Conservation (phyloP, 2,113 vertebrate species). For the Saguinus midas region DNA sequence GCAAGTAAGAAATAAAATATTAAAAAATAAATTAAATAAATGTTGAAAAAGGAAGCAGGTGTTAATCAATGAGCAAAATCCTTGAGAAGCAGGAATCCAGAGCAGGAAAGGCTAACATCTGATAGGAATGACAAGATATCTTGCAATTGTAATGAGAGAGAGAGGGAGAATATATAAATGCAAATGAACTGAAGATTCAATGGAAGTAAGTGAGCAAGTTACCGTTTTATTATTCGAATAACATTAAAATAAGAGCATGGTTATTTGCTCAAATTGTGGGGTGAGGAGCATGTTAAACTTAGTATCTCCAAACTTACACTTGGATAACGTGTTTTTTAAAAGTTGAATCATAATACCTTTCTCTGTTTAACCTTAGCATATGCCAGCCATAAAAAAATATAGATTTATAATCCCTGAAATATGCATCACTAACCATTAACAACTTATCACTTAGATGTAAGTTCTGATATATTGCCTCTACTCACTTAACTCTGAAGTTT, state of each 20-base stretch:
- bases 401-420: constrained; percentile 19
- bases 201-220: not conserved
- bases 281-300: not conserved
- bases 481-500: not conserved
- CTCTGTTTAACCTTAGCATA: not conserved
- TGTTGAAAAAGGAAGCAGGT: no score
- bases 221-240: constrained; percentile 21
- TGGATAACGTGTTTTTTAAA: not conserved
- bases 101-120: not conserved
- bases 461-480: not conserved
- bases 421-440: not conserved
- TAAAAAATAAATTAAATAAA: no score
- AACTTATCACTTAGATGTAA: not conserved
- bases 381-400: not conserved
- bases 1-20: no score
- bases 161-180: not conserved
- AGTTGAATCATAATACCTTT: not conserved
- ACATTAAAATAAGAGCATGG: not conserved
- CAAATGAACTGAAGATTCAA: not conserved
- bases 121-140: not conserved
- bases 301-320: not conserved
- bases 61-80: not conserved
- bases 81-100: not conserved
- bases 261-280: not conserved
- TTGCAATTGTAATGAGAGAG: not conserved